Evolutionary conservation across 2,888 invertebrate genomes (phyloP).

Genomic region (Limnephilus rhombicus): DNA sequence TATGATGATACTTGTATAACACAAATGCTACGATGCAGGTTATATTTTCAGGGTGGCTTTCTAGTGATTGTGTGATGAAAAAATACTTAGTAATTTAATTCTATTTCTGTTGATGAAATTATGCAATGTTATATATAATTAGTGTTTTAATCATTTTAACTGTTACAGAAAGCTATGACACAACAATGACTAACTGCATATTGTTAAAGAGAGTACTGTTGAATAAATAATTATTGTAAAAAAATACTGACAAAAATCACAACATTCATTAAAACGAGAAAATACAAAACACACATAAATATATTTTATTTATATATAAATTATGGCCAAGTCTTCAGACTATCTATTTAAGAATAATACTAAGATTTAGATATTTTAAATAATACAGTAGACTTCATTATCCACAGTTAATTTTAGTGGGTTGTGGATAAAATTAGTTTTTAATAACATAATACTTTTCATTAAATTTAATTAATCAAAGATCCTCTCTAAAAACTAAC

Average conservation of each 20-base stretch:
- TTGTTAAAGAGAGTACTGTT: not conserved
- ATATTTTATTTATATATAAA: not conserved
- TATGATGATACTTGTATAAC: not conserved
- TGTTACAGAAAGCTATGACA: not conserved
- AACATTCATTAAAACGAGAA: not conserved
- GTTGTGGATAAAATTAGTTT: too few species aligned
- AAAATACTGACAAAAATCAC: not conserved
- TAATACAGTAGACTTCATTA: not conserved
- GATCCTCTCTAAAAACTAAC: not conserved
- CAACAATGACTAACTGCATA: not conserved
- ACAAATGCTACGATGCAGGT: not conserved
- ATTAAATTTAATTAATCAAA: not conserved
- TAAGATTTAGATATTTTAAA: not conserved
- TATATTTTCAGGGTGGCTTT: not conserved
- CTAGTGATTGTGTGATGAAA: not conserved
- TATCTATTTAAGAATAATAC: not conserved
- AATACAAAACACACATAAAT: not conserved
- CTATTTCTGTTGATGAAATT: not conserved
- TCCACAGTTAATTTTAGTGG: not conserved
- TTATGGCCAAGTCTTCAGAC: not conserved
- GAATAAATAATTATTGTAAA: not conserved
- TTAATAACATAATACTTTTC: not conserved
- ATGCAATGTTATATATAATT: not conserved
- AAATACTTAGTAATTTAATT: too few species aligned
- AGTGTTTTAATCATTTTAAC: not conserved